These are phyloP conservation scores for Drosophila tsacasi DNA, from an alignment of 1,140 invertebrate species.

Conservation along the genomic window DNA sequence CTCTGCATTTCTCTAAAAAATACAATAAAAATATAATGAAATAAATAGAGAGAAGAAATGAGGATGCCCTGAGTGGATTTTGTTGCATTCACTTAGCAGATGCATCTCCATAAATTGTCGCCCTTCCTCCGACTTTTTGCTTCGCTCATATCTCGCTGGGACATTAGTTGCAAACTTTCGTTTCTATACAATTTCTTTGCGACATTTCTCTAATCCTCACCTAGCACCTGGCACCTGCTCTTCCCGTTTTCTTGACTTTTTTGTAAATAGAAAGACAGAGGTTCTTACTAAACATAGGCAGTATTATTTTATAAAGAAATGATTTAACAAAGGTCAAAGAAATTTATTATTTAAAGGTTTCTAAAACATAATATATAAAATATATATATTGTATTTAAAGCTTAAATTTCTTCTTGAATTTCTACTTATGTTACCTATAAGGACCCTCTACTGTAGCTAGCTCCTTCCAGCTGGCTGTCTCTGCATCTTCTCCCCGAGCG, in stretches of 20 bases:
- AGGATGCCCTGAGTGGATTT: slow-evolving; percentile 7
- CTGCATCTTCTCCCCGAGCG: slow-evolving; percentile 14
- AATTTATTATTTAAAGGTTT: not conserved
- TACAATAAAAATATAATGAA: slow-evolving; percentile 16
- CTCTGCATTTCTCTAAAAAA: not conserved
- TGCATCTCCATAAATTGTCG: slow-evolving; percentile 43
- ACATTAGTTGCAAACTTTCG: slow-evolving; percentile 71
- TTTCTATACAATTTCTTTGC: slow-evolving; percentile 61
- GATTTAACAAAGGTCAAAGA: not conserved
- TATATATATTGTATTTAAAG: not conserved
- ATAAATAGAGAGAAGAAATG: not conserved
- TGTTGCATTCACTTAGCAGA: slow-evolving; percentile 35
- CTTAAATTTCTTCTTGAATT: not conserved
- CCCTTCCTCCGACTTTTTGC: slow-evolving; percentile 5
- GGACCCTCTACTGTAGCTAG: not conserved
- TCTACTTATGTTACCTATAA: not conserved
- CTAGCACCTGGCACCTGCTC: slow-evolving; percentile 51
- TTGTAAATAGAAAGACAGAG: not conserved
- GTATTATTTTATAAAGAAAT: not conserved
- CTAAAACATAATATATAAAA: not conserved
- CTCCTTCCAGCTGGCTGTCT: slow-evolving; percentile 3
- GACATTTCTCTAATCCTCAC: slow-evolving; percentile 77
- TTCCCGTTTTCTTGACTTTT: not conserved
- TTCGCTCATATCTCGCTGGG: slow-evolving; percentile 26
- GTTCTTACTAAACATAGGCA: too few species aligned